Evolutionary conservation across 2,113 vertebrate genomes (phyloP).

Genomic region (Austrofundulus limnaeus): DNA sequence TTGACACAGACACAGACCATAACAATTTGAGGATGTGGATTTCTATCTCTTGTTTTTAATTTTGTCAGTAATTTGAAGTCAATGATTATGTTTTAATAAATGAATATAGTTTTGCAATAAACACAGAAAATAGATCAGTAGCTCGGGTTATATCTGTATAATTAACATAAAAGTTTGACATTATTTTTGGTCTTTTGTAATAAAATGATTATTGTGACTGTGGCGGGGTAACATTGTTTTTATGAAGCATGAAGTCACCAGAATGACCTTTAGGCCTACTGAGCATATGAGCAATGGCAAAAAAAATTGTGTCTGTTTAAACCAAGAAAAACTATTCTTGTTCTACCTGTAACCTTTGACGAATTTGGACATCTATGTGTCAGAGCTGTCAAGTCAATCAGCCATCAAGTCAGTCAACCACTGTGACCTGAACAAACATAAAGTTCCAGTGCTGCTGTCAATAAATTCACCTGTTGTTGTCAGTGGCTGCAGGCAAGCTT

Average conservation of each 20-base stretch:
- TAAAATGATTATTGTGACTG: not conserved
- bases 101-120: not conserved
- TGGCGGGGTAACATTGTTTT: not conserved
- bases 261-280: not conserved
- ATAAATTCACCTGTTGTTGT: conserved; percentile 32
- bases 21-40: not conserved
- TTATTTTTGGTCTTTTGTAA: not conserved
- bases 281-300: not conserved
- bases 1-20: no score
- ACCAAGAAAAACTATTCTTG: conserved; percentile 1
- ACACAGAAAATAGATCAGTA: not conserved
- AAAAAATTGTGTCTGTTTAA: not conserved
- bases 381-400: conserved; percentile 16
- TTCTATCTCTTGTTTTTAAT: not conserved
- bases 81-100: no score
- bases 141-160: not conserved
- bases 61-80: not conserved
- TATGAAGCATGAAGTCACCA: not conserved
- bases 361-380: not conserved
- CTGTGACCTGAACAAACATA: conserved; percentile 20
- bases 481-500: conserved; percentile 37
- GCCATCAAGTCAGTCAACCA: conserved; percentile 22
- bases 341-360: conserved; percentile 4
- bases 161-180: not conserved
- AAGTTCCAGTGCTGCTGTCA: conserved; percentile 41